phyloP scores from a whole-genome alignment of 1,140 invertebrate species.

The Drosophila erecta region DNA sequence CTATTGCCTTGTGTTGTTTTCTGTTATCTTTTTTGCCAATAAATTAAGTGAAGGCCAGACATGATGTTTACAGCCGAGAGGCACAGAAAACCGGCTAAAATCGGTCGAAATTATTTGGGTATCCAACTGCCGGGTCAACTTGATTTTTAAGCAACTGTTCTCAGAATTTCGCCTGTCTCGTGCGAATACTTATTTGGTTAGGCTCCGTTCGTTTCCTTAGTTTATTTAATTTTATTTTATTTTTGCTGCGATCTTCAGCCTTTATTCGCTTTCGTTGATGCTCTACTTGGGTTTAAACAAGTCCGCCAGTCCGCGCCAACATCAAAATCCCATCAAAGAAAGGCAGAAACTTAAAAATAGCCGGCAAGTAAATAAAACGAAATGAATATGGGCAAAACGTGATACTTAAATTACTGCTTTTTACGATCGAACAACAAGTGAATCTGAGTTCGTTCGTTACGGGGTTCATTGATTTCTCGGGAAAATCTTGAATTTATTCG shows the following conservation, averaged over 20 bases:
- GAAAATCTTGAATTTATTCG: slow-evolving; percentile 20
- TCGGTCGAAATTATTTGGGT: slow-evolving; percentile 30
- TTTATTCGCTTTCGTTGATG: slow-evolving; percentile 60
- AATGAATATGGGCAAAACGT: slow-evolving; percentile 63
- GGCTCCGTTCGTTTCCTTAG: neutral
- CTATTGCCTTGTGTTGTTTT: slow-evolving; percentile 11
- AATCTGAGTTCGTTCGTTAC: slow-evolving; percentile 34
- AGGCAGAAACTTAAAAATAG: slow-evolving; percentile 44
- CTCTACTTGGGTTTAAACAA: slow-evolving; percentile 55
- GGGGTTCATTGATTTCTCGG: slow-evolving; percentile 53
- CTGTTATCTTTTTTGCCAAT: slow-evolving; percentile 38
- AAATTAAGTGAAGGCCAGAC: slow-evolving; percentile 60
- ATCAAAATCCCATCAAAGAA: slow-evolving; percentile 44
- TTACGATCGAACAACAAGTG: slow-evolving; percentile 46
- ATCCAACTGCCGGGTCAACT: slow-evolving; percentile 24
- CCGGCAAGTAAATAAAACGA: slow-evolving; percentile 55
- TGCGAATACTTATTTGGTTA: slow-evolving; percentile 20
- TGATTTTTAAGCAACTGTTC: slow-evolving; percentile 44
- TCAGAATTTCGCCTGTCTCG: slow-evolving; percentile 34
- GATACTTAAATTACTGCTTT: slow-evolving; percentile 68
- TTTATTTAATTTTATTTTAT: slow-evolving; percentile 1
- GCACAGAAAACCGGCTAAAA: slow-evolving; percentile 31
- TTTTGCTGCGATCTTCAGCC: slow-evolving; percentile 51
- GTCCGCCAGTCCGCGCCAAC: slow-evolving; percentile 46
- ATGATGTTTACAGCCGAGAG: slow-evolving; percentile 22